phyloP scores from a whole-genome alignment of 2,888 invertebrate genomes.

The Lasioglossum marginatum region DNA sequence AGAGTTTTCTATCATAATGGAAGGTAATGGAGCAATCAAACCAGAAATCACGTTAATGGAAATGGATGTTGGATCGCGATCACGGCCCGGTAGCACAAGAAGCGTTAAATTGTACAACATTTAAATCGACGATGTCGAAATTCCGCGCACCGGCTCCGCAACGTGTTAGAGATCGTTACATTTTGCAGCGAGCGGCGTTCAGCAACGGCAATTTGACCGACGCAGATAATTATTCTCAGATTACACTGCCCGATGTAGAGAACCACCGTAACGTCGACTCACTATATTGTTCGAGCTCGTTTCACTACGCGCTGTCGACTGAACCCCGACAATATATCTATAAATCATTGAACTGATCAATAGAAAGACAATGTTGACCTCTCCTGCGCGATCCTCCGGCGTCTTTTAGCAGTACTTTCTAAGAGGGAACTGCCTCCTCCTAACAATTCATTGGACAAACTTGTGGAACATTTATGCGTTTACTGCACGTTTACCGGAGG shows the following conservation, averaged over 20 bases:
- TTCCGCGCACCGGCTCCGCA: not conserved
- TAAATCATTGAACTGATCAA: not conserved
- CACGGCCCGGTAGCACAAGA: not conserved
- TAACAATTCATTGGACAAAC: not conserved
- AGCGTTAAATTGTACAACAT: not conserved
- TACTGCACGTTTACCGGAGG: not conserved
- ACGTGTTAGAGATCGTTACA: constrained; percentile 5
- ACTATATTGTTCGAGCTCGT: not conserved
- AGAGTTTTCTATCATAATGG: not conserved
- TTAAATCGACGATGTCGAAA: not conserved
- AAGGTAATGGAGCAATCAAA: not conserved
- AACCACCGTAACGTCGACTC: not conserved
- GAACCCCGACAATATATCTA: not conserved
- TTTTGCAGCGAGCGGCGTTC: not conserved
- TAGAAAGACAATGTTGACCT: constrained; percentile 2
- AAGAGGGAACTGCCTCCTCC: not conserved
- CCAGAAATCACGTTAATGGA: not conserved
- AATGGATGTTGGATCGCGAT: not conserved
- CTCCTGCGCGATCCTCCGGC: not conserved
- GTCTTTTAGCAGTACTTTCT: constrained; percentile 1
- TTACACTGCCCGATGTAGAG: not conserved
- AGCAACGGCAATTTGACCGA: constrained; percentile 5
- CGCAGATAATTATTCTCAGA: constrained; percentile 10
- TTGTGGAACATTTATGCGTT: not conserved
- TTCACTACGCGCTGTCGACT: not conserved